Evolutionary conservation across 2,113 vertebrate species (phyloP), one percentile per base, ranked within the genome.

Genomic region (Chionis minor): DNA sequence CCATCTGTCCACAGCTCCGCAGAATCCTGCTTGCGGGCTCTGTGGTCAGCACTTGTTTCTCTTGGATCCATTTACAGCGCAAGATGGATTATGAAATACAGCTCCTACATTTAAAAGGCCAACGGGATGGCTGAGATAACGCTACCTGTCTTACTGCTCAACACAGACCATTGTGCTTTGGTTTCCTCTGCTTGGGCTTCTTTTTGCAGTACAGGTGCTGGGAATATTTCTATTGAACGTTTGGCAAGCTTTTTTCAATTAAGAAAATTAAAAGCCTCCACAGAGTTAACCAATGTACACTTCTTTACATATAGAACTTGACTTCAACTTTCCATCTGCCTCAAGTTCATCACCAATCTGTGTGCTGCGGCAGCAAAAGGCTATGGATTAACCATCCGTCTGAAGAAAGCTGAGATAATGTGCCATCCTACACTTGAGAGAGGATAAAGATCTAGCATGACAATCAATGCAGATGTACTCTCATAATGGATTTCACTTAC

Each of bases 401-500:
- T 92, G 95, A 92, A 96, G 81, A 90, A 96, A 90, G 94, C 86
- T 40, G 86, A 96, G 84, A 90, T 96, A 97, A 95, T 96, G 86
- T 84, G 77, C 95, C 90, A 93, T 94, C 82, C 85, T 51, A 89
- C 89, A 94, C 89, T 65, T 82, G 91, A 81, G 91, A 97, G 45
- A 92, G 86, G 86, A 89, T 95, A 96, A 96, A 96, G 96, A 94
- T 89, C 81, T 70, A 94, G 67, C 86, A 71, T 71, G 94, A 94
- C 96, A 95, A 97, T 96, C 93, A 96, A 97, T 94, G 84, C 33
- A 94, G 90, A 95, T 94, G 73, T 86, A 96, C 92, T 96, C 86
- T 93, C 61, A 95, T 97, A 97, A 97, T 93, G 91, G 94, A 97
- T 97, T 97, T 95, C 95, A 97, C 96, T 97, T 97, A 96, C 92